Evolutionary conservation across 2,888 invertebrate species (phyloP).

Genomic region (Rugalucina vietnamica): DNA sequence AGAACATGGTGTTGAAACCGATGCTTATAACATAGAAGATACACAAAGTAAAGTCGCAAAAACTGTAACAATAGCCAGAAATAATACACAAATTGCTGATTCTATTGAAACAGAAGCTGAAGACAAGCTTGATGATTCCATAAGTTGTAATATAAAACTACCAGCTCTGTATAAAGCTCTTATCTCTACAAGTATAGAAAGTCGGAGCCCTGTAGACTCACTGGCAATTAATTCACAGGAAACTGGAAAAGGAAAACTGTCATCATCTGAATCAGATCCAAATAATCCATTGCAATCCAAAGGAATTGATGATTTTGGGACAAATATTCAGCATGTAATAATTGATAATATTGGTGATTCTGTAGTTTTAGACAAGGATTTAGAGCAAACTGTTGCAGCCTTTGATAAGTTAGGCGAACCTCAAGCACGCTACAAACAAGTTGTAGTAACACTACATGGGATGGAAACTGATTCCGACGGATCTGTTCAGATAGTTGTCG

Average conservation of each 20-base stretch:
- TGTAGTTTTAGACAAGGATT: neutral
- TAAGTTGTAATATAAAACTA: no score
- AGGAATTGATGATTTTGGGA: neutral
- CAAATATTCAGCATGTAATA: neutral
- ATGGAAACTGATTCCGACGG: neutral
- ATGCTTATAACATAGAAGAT: no score
- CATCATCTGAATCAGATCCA: neutral
- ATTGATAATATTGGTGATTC: neutral
- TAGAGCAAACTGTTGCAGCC: neutral
- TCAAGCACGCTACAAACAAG: neutral
- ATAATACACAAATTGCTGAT: no score
- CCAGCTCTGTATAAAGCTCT: neutral
- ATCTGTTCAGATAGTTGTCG: neutral
- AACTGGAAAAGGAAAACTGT: neutral
- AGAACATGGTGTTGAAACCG: no score
- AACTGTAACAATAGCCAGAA: no score
- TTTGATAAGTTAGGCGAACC: neutral
- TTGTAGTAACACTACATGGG: neutral
- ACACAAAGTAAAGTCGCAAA: no score
- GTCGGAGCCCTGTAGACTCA: neutral
- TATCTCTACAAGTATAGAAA: neutral
- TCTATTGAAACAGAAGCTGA: neutral
- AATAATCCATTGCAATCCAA: neutral
- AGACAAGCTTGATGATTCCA: neutral
- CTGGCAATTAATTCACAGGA: neutral